These are phyloP conservation scores for Pharmacophagus antenor DNA, from an alignment of 2,888 invertebrate genomes.

Conservation along the genomic window DNA sequence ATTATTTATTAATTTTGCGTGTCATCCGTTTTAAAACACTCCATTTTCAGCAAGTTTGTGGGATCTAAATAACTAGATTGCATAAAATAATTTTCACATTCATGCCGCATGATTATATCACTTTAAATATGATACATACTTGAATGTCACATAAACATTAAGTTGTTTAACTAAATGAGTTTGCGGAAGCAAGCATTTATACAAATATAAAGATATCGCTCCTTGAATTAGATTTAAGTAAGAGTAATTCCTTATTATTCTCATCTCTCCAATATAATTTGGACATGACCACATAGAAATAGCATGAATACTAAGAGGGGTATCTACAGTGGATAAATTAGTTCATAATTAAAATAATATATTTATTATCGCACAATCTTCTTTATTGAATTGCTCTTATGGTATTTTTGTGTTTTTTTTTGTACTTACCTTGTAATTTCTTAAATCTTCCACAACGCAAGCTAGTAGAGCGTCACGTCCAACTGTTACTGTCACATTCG, in stretches of 20 bases:
- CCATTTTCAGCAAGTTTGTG: constrained; percentile 1
- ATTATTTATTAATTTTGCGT: background rate
- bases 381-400: background rate
- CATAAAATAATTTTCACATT: constrained; percentile 12
- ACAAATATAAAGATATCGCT: too few relatives aligned
- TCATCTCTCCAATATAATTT: too few relatives aligned
- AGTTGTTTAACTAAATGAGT: background rate
- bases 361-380: too few relatives aligned
- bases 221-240: too few relatives aligned
- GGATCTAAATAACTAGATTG: constrained; percentile 10
- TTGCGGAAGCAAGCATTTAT: background rate
- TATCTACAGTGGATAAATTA: too few relatives aligned
- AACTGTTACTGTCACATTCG: constrained; percentile 93
- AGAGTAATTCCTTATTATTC: too few relatives aligned
- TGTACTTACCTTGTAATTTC: constrained; percentile 87
- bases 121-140: background rate
- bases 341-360: too few relatives aligned
- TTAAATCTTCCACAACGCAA: constrained; percentile 93
- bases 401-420: background rate
- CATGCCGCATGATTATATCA: constrained; percentile 15
- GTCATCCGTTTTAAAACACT: constrained; percentile 1
- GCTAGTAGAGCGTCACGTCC: constrained; percentile 93
- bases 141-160: background rate
- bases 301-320: background rate
- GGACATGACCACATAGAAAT: too few relatives aligned